Conservation (phyloP, 35 echinoderm and acorn worm species). For the Apostichopus californicus region DNA sequence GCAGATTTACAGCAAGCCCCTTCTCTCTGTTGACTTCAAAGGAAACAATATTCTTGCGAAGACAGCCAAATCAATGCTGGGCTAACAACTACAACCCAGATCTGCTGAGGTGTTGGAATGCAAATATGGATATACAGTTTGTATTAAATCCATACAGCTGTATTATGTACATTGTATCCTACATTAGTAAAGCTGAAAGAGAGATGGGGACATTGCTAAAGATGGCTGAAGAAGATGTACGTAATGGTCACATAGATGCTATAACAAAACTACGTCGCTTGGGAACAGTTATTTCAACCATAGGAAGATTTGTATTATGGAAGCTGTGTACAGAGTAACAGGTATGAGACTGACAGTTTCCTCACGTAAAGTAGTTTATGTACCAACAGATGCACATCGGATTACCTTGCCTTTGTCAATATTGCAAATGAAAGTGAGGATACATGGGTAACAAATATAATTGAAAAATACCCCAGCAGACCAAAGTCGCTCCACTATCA, state of each 20-base stretch:
- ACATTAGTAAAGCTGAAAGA: conserved; percentile 36
- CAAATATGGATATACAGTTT: conserved; percentile 7
- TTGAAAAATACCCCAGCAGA: background rate
- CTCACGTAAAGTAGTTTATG: background rate
- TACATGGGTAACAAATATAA: background rate
- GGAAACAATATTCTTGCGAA: conserved; percentile 13
- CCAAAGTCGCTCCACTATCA: background rate
- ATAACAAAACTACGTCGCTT: background rate
- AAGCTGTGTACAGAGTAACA: background rate
- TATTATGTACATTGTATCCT: conserved; percentile 46
- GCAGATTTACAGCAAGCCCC: too few species aligned
- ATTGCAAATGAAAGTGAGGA: background rate
- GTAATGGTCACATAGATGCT: conserved; percentile 1
- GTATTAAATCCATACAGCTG: conserved; percentile 35
- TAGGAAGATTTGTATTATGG: background rate
- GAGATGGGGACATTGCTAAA: conserved; percentile 24
- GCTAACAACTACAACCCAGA: conserved; percentile 27
- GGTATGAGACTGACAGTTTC: background rate
- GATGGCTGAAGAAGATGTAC: conserved; percentile 25
- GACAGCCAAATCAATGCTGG: background rate
- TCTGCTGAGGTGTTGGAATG: background rate
- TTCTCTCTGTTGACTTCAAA: background rate
- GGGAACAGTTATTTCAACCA: conserved; percentile 4
- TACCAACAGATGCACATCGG: background rate
- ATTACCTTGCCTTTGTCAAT: background rate